These are phyloP conservation scores for Drosophila bifasciata DNA, from an alignment of 1,140 invertebrate genomes.

Conservation along the genomic window DNA sequence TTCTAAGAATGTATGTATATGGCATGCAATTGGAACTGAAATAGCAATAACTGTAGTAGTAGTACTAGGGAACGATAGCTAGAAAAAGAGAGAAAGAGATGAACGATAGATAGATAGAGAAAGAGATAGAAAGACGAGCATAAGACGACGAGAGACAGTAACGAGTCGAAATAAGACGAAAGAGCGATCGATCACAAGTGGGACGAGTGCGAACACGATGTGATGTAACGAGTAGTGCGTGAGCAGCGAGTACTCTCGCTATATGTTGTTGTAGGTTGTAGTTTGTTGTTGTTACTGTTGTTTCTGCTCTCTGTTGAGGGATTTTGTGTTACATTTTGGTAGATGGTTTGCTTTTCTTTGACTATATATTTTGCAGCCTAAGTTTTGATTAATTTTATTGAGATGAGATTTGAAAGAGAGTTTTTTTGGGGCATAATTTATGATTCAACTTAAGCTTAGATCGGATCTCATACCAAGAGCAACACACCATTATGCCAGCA, in stretches of 20 bases:
- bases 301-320: conserved; percentile 4
- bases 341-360: conserved; percentile 16
- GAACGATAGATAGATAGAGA: conserved; percentile 57
- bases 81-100: conserved; percentile 48
- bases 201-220: conserved; percentile 30
- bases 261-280: conserved; percentile 20
- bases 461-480: conserved; percentile 58
- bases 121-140: conserved; percentile 38
- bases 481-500: conserved; percentile 27
- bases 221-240: conserved; percentile 49
- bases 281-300: conserved; percentile 28
- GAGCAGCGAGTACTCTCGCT: conserved; percentile 17
- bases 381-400: conserved; percentile 73
- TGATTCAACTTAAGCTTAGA: conserved; percentile 65
- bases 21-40: conserved; percentile 42
- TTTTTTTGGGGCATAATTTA: conserved; percentile 61
- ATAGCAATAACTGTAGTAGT: conserved; percentile 34
- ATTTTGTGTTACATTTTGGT: no score
- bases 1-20: conserved; percentile 36
- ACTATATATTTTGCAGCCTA: conserved; percentile 51
- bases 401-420: conserved; percentile 53
- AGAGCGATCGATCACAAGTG: conserved; percentile 39
- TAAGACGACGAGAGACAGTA: conserved; percentile 48
- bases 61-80: conserved; percentile 46
- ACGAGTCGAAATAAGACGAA: conserved; percentile 37